phyloP scores from a whole-genome alignment of 2,888 invertebrate species.

The Idaea straminata region DNA sequence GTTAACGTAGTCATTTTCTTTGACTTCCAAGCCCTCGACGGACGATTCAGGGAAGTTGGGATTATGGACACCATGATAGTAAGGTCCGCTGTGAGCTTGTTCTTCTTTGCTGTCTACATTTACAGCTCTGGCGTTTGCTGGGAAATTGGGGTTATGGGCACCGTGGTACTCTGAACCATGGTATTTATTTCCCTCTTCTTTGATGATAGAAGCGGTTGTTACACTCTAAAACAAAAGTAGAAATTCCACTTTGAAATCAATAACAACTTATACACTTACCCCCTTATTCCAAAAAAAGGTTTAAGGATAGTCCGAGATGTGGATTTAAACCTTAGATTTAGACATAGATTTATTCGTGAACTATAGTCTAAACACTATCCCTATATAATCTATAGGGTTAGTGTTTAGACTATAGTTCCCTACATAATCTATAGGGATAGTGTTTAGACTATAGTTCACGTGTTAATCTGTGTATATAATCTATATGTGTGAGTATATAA shows the following conservation, averaged over 20 bases:
- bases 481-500: too few species aligned
- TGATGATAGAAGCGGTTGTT: background rate
- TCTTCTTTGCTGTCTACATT: conserved; percentile 9
- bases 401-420: too few species aligned
- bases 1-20: background rate
- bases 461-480: too few species aligned
- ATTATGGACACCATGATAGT: conserved; percentile 3
- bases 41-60: background rate
- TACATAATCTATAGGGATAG: too few species aligned
- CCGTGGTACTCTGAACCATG: background rate
- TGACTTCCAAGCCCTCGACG: background rate
- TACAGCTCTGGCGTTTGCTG: background rate
- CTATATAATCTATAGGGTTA: too few species aligned
- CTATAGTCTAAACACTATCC: too few species aligned
- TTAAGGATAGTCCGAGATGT: too few species aligned
- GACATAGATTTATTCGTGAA: too few species aligned
- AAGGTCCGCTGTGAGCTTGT: background rate
- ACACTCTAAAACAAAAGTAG: background rate
- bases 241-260: background rate
- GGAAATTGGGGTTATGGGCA: background rate
- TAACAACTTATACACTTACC: too few species aligned
- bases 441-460: too few species aligned
- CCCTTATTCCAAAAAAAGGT: too few species aligned
- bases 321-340: too few species aligned
- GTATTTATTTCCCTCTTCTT: background rate